Evolutionary conservation across 2,113 vertebrate species (phyloP).

Genomic region (Seriola dumerili): DNA sequence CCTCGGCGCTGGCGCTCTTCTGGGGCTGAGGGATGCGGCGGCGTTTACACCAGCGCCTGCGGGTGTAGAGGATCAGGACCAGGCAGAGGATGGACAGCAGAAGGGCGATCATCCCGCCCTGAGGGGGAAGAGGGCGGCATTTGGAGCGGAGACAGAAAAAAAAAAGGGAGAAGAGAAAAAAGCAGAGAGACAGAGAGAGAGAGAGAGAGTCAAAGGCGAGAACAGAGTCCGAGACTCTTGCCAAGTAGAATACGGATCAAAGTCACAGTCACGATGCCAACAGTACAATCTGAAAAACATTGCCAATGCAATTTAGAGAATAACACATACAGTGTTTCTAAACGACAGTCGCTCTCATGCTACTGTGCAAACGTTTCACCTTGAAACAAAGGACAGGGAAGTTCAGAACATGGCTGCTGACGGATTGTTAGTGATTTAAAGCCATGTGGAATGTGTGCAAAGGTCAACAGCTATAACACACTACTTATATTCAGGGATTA

Average conservation of each 20-base stretch:
- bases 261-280: constrained; percentile 39
- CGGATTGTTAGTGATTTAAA: constrained; percentile 7
- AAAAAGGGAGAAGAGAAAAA: not conserved
- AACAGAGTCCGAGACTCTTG: constrained; percentile 51
- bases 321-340: constrained; percentile 32
- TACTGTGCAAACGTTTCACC: constrained; percentile 24
- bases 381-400: constrained; percentile 20
- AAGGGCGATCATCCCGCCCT: constrained; percentile 99
- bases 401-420: not conserved
- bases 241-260: constrained; percentile 65
- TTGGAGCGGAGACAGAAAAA: constrained; percentile 43
- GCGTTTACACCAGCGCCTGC: constrained; percentile 97
- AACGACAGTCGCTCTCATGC: constrained; percentile 14
- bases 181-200: constrained; percentile 6
- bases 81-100: constrained; percentile 96
- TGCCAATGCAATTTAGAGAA: constrained; percentile 48
- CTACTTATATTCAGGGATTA: not conserved
- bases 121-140: constrained; percentile 48
- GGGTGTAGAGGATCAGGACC: constrained; percentile 97
- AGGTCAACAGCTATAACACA: constrained; percentile 14
- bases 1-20: constrained; percentile 97
- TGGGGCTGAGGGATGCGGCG: constrained; percentile 97
- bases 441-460: not conserved
- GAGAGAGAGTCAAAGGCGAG: constrained; percentile 40
- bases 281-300: constrained; percentile 45